Conservation (phyloP, 2,113 vertebrate species). For the Tringa solitaria region DNA sequence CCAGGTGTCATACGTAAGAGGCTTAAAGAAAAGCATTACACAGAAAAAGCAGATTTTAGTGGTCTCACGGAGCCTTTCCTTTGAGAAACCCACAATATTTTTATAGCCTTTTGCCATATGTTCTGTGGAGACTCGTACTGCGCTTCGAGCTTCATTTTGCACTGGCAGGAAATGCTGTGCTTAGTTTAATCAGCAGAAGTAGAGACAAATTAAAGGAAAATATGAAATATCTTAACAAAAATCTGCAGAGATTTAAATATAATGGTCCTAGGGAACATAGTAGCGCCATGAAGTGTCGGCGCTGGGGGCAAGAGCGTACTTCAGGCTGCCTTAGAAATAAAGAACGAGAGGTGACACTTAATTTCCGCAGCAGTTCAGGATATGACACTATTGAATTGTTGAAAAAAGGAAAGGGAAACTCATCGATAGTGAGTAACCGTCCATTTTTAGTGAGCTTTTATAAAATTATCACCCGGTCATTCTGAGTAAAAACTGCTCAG, state of each 20-base stretch:
- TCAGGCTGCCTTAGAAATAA: neutral
- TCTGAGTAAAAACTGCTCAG: fast-evolving
- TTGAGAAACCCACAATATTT: neutral
- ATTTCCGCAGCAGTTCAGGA: neutral
- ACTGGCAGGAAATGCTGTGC: neutral
- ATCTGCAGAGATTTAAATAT: neutral
- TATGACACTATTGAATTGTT: conserved; percentile 34
- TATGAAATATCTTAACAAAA: neutral
- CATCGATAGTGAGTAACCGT: neutral
- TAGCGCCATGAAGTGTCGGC: fast-evolving
- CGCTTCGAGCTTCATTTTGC: neutral
- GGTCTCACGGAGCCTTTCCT: neutral
- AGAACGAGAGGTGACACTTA: neutral
- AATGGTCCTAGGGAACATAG: fast-evolving
- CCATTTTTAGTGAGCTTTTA: neutral
- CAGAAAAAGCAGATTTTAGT: neutral
- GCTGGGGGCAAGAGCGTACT: neutral
- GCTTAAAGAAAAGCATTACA: neutral
- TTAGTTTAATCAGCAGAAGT: neutral
- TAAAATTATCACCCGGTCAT: neutral
- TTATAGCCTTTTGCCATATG: neutral
- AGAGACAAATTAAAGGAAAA: neutral
- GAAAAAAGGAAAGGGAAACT: conserved; percentile 55
- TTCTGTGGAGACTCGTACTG: neutral
- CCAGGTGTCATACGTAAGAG: neutral